These are phyloP conservation scores for Steatornis caripensis DNA, from an alignment of 2,113 vertebrate genomes.

Conservation along the genomic window DNA sequence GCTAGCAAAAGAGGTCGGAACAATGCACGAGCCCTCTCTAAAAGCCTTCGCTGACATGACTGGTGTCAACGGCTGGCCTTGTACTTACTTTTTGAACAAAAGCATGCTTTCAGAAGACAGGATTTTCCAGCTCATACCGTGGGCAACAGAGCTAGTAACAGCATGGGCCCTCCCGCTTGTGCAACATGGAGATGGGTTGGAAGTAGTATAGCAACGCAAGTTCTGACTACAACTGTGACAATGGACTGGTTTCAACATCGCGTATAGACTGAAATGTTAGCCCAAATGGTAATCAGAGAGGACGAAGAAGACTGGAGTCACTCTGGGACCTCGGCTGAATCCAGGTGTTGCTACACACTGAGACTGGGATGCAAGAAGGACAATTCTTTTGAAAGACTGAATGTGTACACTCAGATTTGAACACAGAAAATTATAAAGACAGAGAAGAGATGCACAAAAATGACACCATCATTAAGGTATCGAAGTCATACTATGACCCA, in stretches of 20 bases:
- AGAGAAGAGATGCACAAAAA: not conserved
- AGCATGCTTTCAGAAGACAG: not conserved
- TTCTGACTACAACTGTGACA: not conserved
- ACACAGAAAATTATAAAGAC: not conserved
- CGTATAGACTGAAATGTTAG: not conserved
- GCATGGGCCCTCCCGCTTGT: not conserved
- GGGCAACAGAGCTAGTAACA: not conserved
- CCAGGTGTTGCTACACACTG: not conserved
- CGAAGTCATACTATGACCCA: not conserved
- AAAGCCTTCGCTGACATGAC: not conserved
- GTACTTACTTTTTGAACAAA: not conserved
- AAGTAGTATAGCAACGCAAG: not conserved
- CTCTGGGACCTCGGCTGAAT: not conserved
- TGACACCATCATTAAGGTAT: not conserved
- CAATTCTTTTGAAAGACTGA: not conserved
- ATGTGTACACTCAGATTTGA: not conserved
- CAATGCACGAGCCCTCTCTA: not conserved
- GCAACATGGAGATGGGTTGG: not conserved
- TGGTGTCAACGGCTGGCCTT: slow-evolving; percentile 20
- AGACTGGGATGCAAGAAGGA: not conserved
- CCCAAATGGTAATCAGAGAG: not conserved
- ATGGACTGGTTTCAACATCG: not conserved
- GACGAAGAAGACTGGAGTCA: not conserved
- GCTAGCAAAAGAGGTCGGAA: not conserved
- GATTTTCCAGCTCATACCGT: not conserved